Evolutionary conservation across 2,888 invertebrate species (phyloP), one percentile per base, ranked within the genome.

Genomic region (Hirudinaria manillensis): DNA sequence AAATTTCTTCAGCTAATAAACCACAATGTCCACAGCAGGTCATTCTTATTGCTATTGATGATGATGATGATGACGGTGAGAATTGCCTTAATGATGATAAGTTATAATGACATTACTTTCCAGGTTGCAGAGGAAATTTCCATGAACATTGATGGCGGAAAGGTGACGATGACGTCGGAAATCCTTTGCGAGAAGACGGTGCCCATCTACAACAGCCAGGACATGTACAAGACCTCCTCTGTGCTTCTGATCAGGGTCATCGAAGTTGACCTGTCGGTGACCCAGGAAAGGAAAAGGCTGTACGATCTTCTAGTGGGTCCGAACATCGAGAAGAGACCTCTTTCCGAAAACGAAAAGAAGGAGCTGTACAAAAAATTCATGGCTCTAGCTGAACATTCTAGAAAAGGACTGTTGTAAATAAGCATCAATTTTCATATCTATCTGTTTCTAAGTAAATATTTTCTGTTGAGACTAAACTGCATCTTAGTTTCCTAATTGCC

Each of bases 171-270:
- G 73, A 73, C 65, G 3, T 65, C 65, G 2, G 38, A 73, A 38
- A 61, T 73, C 2, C 56, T 61, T 7, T 84, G 83, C 16, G 84
- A 84, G 77, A 79, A 83, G 32, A 81, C 82, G 51, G 81, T 83
- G 6, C 84, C 84, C 6, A 81, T 84, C n/a, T 81, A 83, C 75
- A 80, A 81, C 19, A 82, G 82, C 75, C 82, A 83, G 74, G 83
- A 85, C 78, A 81, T 84, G 65, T 85, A 83, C 82, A 80, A 84
- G 66, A 84, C 83, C 78, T 83, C 81, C 38, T 82, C 83, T 32
- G 83, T 84, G 32, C 83, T 84, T 67, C 84, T 85, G 6, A 84
- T 84, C 10, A 76, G 84, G 4, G 79, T 81, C 24, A 83, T 84
- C 61, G 83, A 85, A 78, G 73, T 85, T 19, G 83, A 85, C 78